Base-by-base conservation (phyloP, 2,797 vertebrate species). In the Amblyraja radiata region DNA sequence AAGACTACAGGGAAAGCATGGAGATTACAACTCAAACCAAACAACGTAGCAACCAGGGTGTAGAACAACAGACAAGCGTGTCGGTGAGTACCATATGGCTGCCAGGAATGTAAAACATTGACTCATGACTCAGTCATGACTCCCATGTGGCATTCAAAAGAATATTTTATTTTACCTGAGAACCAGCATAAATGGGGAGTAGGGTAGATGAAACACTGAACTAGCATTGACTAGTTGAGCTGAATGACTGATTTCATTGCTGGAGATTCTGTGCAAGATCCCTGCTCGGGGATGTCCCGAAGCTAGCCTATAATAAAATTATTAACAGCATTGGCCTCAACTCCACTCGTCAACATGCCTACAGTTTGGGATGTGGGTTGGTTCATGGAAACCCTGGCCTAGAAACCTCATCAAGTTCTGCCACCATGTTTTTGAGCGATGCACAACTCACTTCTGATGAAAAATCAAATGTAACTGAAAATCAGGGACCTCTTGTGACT, bases 1-100 rank as follows among this genome's bases (percentile, higher is more conserved):
- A 93, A 28, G 98, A 99, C 95, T 98, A 98, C 95, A 97, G 98
- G 78, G 98, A 99, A 68, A 97, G 93, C 93, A 95, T 96, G 0
- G 98, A 99, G 94, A 95, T 98, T 80, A 97, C 97, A 0, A 95
- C 94, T 94, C 96, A 97, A 0, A 93, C 94, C 93, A 97, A 97
- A 93, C 96, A 93, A 6, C 96, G 95, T 78, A 79, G 93, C 0
- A 96, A 96, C 78, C 96, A 97, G 13, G 93, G 94, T 4, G 93
- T 94, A 0, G 78, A 95, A 1, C 90, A 93, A 9, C 95, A 96
- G 93, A 94, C 96, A 9, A 93, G 93, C 21, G 96, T 95, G 93
- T 73, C 93, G 0, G 94, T 93, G 46, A 93, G 95, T n/a, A 96
- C 96, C 96, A 96, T 96, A 88, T 14, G 2, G 14, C 5, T 88